Evolutionary conservation across 2,888 invertebrate genomes (phyloP).

Genomic region (Neoaliturus tenellus): DNA sequence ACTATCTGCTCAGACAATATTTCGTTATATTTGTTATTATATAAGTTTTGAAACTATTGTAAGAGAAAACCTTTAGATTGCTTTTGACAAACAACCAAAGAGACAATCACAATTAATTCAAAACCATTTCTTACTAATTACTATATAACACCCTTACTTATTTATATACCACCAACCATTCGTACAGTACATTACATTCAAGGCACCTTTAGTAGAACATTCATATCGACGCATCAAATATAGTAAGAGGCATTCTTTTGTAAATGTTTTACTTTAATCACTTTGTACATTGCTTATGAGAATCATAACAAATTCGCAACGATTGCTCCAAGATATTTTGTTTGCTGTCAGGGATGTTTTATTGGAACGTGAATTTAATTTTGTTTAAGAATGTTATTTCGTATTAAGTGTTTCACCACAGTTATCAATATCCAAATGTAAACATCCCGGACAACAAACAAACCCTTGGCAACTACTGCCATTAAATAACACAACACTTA

Average conservation of each 20-base stretch:
- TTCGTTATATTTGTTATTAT: too few species aligned
- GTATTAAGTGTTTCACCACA: too few species aligned
- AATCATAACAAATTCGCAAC: constrained; percentile 37
- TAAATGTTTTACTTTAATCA: constrained; percentile 49
- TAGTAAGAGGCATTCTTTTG: constrained; percentile 51
- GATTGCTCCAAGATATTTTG: not conserved
- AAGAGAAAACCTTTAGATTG: too few species aligned
- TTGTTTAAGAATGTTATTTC: too few species aligned
- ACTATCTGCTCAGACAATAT: too few species aligned
- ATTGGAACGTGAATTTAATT: too few species aligned
- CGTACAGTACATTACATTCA: constrained; percentile 50
- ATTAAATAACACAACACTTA: constrained; percentile 41
- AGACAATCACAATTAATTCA: constrained; percentile 19
- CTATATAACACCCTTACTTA: constrained; percentile 21
- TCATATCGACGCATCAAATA: constrained; percentile 44
- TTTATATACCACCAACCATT: constrained; percentile 45
- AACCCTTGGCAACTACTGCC: not conserved
- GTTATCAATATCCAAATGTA: too few species aligned
- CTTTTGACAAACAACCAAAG: not conserved
- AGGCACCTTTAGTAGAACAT: constrained; percentile 53
- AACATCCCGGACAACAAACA: constrained; percentile 22
- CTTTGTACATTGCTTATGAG: constrained; percentile 58
- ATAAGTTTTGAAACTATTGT: too few species aligned
- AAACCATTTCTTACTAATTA: constrained; percentile 12
- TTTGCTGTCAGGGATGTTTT: not conserved